phyloP scores from a whole-genome alignment of 1,140 invertebrate species.

The Drosophila rufa region DNA sequence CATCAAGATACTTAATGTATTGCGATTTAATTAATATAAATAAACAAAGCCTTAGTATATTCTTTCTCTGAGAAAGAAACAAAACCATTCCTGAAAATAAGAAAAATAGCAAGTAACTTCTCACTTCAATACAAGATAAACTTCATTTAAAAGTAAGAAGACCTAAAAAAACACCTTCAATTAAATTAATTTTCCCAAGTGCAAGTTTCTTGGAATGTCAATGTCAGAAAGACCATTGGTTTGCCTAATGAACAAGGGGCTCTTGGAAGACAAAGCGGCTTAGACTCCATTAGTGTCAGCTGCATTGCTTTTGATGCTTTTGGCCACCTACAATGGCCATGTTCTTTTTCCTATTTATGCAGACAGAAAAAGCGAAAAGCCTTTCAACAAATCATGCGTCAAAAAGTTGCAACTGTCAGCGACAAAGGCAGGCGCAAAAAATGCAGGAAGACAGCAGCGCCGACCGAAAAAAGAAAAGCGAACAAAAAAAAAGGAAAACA shows the following conservation, averaged over 20 bases:
- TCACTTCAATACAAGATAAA: neutral
- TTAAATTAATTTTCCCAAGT: neutral
- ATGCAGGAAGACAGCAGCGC: conserved; percentile 55
- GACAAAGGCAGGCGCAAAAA: conserved; percentile 40
- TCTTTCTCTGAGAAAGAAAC: no score
- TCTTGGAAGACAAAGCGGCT: conserved; percentile 32
- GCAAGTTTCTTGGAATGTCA: conserved; percentile 9
- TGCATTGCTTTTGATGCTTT: conserved; percentile 33
- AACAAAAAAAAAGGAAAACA: conserved; percentile 1
- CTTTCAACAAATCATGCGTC: conserved; percentile 82
- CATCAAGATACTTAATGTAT: neutral
- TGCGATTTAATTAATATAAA: neutral
- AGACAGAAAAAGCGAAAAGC: conserved; percentile 64
- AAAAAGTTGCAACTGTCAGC: conserved; percentile 81
- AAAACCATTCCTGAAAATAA: no score
- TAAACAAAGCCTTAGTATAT: neutral
- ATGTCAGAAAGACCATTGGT: conserved; percentile 20
- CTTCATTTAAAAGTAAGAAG: no score
- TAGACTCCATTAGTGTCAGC: conserved; percentile 31
- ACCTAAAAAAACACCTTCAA: neutral
- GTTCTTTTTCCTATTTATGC: conserved; percentile 60
- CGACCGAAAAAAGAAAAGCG: conserved; percentile 26
- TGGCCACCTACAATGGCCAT: conserved; percentile 59
- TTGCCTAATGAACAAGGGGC: conserved; percentile 19
- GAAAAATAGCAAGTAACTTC: neutral